Conservation (phyloP, 2,113 vertebrate genomes). For the Pangasianodon hypophthalmus region DNA sequence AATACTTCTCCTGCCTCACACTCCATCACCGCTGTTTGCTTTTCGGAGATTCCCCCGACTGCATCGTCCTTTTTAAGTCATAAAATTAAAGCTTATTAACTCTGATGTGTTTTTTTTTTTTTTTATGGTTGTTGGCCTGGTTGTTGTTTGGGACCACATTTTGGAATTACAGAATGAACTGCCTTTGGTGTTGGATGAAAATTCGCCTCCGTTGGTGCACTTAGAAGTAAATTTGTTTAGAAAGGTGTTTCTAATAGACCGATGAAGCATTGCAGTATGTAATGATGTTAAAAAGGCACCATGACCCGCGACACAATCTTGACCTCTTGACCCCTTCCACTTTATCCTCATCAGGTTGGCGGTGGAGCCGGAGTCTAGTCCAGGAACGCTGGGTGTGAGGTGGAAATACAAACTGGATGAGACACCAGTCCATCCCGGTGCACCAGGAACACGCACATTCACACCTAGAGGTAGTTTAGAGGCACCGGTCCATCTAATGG, state of each 20-base stretch:
- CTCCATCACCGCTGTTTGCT: conserved; percentile 9
- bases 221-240: neutral
- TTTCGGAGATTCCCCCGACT: conserved; percentile 25
- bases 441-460: neutral
- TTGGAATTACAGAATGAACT: neutral
- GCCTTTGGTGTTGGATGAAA: neutral
- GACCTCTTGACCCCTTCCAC: neutral
- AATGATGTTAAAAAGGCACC: neutral
- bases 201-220: neutral
- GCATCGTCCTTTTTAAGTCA: conserved; percentile 40
- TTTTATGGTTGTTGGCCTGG: neutral
- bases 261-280: neutral
- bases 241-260: neutral
- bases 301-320: neutral
- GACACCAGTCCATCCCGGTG: neutral
- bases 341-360: neutral
- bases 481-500: neutral
- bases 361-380: neutral
- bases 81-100: conserved; percentile 42
- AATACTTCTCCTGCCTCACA: conserved; percentile 22
- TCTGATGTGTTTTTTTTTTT: conserved; percentile 8
- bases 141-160: neutral
- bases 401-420: neutral
- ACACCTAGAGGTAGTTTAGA: neutral
- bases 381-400: neutral